phyloP scores from a whole-genome alignment of 2,113 vertebrate species.

The Oplegnathus fasciatus region DNA sequence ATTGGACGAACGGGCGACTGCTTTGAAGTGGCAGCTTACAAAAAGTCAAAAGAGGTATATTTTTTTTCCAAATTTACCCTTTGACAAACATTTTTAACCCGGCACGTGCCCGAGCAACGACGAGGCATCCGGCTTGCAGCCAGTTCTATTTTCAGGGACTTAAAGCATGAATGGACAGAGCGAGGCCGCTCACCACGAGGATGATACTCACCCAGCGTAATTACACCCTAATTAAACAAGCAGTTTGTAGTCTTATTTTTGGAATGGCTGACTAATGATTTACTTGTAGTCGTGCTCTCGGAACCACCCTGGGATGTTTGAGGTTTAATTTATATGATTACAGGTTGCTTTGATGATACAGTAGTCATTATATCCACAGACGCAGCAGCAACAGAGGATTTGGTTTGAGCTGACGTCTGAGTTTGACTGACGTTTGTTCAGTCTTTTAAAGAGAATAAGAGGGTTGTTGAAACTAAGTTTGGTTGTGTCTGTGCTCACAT shows the following conservation, averaged over 20 bases:
- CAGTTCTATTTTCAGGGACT: constrained; percentile 50
- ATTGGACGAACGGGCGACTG: neutral
- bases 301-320: constrained; percentile 48
- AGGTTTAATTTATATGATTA: constrained; percentile 71
- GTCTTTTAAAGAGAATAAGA: neutral
- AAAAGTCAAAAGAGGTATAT: neutral
- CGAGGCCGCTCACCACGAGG: constrained; percentile 14
- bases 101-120: neutral
- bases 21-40: constrained; percentile 37
- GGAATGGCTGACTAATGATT: constrained; percentile 73
- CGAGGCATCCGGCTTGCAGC: constrained; percentile 16
- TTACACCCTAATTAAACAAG: constrained; percentile 68
- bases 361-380: constrained; percentile 47
- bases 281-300: constrained; percentile 2
- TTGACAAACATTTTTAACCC: constrained; percentile 45
- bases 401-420: neutral
- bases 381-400: neutral
- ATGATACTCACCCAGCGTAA: constrained; percentile 57
- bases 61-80: constrained; percentile 31
- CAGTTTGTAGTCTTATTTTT: constrained; percentile 67
- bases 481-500: constrained; percentile 11
- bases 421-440: constrained; percentile 15
- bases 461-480: neutral
- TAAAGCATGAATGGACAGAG: constrained; percentile 37
- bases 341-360: constrained; percentile 63